Evolutionary conservation across 2,888 invertebrate genomes (phyloP), one percentile per base, ranked within the genome.

Genomic region (Callimorpha dominula): DNA sequence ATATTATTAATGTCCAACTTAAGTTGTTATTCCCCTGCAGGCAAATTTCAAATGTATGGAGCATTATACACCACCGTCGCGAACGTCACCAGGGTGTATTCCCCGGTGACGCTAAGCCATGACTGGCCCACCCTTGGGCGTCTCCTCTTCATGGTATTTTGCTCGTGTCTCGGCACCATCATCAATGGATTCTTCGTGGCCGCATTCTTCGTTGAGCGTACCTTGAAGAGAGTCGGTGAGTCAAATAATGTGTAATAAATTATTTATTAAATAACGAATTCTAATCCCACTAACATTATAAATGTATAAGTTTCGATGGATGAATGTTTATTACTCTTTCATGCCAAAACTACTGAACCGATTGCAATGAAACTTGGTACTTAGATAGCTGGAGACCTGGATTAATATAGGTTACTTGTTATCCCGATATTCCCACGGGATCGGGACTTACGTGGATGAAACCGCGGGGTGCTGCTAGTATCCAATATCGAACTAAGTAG

Each of bases 91-190:
- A 74, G 81, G 0, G 12, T 74, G 0, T 90, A 85, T 49, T 97
- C 97, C 0, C 97, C 97, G 7, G 96, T 97, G 46, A 97, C 97
- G 0, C 87, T 97, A 46, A 96, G 96, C 80, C 92, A 96, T 0
- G 97, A 97, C 74, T 97, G 97, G 97, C 96, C 97, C 8, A 95
- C 97, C 43, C 95, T 97, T 43, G 97, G 96, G 1, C 94, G 97
- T 17, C 95, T 98, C 0, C 88, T 97, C 9, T 91, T 97, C 20
- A 68, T 91, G n/a, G 57, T 89, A 0, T 5, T 78, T 0, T 81
- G 78, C 43, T 69, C 88, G 0, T 70, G 72, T 0, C 2, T 87
- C 0, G 92, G 92, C 0, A 83, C 86, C 0, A 81, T 81, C 0
- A 72, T 89, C 65, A 92, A 92, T 17, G 88, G 89, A 0, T 93